Percentiles rank a stretch among this genome's conserved stretches.
Evolutionary conservation across 2,113 vertebrate species (phyloP).

Genomic region (Salvator merianae): DNA sequence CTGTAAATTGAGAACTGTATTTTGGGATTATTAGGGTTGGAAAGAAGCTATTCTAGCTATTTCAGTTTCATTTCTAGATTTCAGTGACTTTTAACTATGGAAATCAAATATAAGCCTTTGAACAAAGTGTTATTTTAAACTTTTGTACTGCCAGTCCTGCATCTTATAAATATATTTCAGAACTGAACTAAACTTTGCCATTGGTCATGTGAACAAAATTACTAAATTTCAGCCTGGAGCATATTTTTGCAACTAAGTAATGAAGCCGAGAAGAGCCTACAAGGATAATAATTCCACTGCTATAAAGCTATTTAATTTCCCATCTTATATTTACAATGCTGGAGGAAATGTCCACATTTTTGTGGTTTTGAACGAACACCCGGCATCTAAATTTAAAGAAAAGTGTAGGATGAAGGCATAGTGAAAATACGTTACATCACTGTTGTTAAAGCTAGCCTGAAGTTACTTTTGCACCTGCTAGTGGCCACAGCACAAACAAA

Average conservation of each 20-base stretch:
- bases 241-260: constrained; percentile 12
- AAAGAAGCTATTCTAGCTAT: not conserved
- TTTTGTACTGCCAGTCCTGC: not conserved
- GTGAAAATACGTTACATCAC: constrained; percentile 16
- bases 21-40: not conserved
- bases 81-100: not conserved
- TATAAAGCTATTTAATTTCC: constrained; percentile 27
- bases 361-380: constrained; percentile 13
- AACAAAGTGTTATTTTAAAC: constrained; percentile 19
- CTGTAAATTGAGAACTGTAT: not conserved
- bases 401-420: not conserved
- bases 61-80: not conserved
- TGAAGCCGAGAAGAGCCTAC: not conserved
- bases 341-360: constrained; percentile 7
- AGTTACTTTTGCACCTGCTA: constrained; percentile 13
- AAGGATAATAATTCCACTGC: not conserved
- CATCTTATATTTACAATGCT: constrained; percentile 5
- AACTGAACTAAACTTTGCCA: constrained; percentile 6
- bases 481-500: not conserved
- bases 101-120: constrained; percentile 2
- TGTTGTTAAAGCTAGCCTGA: constrained; percentile 7
- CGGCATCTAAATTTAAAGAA: not conserved
- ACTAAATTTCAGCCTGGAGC: constrained; percentile 8
- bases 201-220: not conserved
- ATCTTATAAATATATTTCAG: not conserved